Evolutionary conservation across 1,140 invertebrate species (phyloP), one percentile per base, ranked within the genome.

Genomic region (Hetaerina americana): DNA sequence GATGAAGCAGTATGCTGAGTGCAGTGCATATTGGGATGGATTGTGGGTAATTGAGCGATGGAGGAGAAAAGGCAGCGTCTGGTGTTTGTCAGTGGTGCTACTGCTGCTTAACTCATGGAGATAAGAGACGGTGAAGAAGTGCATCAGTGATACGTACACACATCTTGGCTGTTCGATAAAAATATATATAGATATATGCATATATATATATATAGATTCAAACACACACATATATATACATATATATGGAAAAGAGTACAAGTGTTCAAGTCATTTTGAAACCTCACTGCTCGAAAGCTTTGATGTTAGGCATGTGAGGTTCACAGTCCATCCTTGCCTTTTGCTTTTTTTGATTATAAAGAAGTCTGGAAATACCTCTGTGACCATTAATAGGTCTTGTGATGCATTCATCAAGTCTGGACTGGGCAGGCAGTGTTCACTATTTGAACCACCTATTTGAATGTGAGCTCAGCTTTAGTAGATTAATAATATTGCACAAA

Each of bases 401-500:
- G 68, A 69, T 69, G 68, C 68, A 69, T 69, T 69, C 68, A 69
- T 69, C 68, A 69, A 69, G 68, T 69, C 40, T 57, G 40, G 40
- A 57, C 40, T 57, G 40, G 40, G 40, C 40, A 57, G 40, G 40
- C 40, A 69, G 68, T 26, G 68, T 69, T 69, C 68, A 69, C 68
- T 57, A 57, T 57, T 57, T 69, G 68, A 69, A 69, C 28, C 68
- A 69, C 68, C 28, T 28, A 69, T 69, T 28, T 69, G 68, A 69
- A 69, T 69, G 68, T 69, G 68, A 69, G 68, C 68, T 69, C 68
- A 69, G 68, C 68, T 69, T 69, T 69, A 69, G 68, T 69, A 69
- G 68, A 27, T 69, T 69, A 69, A 69, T 69, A 69, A 27, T 57
- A 57, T 68, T 69, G 68, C 68, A 69, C 68, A 69, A 69, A 69